These are phyloP conservation scores for Pollenia amentaria DNA, from an alignment of 2,888 invertebrate genomes.

Conservation along the genomic window DNA sequence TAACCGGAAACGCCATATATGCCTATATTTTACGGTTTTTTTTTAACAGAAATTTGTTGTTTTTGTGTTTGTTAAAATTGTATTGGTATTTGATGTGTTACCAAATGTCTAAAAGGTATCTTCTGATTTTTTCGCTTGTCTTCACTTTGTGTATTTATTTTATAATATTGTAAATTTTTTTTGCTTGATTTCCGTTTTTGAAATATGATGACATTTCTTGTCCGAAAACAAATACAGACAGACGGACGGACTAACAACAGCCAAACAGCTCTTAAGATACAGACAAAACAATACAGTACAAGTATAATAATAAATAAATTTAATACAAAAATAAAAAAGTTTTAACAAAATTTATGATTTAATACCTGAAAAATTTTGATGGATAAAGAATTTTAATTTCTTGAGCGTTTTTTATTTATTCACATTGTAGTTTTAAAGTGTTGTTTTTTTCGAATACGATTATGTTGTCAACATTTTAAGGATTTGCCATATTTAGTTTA, in stretches of 20 bases:
- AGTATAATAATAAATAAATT: neutral
- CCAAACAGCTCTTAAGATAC: slow-evolving; percentile 28
- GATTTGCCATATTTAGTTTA: slow-evolving; percentile 67
- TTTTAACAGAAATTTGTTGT: slow-evolving; percentile 28
- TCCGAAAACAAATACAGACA: slow-evolving; percentile 75
- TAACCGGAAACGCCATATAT: slow-evolving; percentile 81
- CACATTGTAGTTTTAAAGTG: neutral
- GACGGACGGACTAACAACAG: slow-evolving; percentile 34
- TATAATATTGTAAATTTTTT: slow-evolving; percentile 57
- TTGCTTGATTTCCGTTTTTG: slow-evolving; percentile 78
- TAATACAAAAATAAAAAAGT: slow-evolving; percentile 48
- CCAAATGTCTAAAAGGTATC: slow-evolving; percentile 62
- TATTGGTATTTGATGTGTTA: slow-evolving; percentile 68
- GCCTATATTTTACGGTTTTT: slow-evolving; percentile 55
- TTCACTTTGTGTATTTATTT: slow-evolving; percentile 62
- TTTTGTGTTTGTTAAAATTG: slow-evolving; percentile 21
- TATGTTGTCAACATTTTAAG: slow-evolving; percentile 68
- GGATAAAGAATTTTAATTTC: slow-evolving; percentile 70
- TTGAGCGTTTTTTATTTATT: neutral
- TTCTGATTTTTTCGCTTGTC: slow-evolving; percentile 73
- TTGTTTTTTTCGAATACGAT: slow-evolving; percentile 44
- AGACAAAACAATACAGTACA: slow-evolving; percentile 34
- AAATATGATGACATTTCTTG: slow-evolving; percentile 80
- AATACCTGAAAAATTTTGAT: slow-evolving; percentile 66
- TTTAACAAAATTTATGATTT: slow-evolving; percentile 72